Conservation (phyloP, 2,888 invertebrate genomes). For the Rugalucina vietnamica region DNA sequence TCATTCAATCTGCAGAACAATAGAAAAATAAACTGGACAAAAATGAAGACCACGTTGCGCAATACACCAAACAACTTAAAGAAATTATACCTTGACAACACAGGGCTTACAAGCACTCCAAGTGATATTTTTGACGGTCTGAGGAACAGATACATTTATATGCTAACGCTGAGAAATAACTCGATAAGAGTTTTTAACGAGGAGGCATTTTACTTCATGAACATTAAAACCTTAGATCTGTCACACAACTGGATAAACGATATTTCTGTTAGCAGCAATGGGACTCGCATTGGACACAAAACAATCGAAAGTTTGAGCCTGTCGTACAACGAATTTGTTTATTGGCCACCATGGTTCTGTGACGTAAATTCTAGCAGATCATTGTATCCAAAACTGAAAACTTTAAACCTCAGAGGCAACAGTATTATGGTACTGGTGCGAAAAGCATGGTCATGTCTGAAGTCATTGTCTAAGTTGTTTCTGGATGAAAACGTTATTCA, state of each 20-base stretch:
- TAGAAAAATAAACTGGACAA: not conserved
- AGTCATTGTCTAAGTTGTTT: constrained; percentile 20
- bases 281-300: not conserved
- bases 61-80: not conserved
- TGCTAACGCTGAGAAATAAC: not conserved
- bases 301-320: not conserved
- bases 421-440: not conserved
- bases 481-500: constrained; percentile 34
- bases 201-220: not conserved
- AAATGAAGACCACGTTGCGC: not conserved
- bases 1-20: not conserved
- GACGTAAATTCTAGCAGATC: not conserved
- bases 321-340: not conserved
- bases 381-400: not conserved
- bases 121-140: not conserved
- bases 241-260: not conserved
- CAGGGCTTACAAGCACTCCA: not conserved
- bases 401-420: not conserved
- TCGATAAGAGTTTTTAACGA: not conserved
- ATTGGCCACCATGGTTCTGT: constrained; percentile 1
- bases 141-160: not conserved
- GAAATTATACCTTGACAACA: not conserved
- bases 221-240: not conserved
- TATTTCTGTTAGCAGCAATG: not conserved
- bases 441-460: constrained; percentile 38